Conservation (phyloP, 2,888 invertebrate genomes). For the Ectemnius continuus region DNA sequence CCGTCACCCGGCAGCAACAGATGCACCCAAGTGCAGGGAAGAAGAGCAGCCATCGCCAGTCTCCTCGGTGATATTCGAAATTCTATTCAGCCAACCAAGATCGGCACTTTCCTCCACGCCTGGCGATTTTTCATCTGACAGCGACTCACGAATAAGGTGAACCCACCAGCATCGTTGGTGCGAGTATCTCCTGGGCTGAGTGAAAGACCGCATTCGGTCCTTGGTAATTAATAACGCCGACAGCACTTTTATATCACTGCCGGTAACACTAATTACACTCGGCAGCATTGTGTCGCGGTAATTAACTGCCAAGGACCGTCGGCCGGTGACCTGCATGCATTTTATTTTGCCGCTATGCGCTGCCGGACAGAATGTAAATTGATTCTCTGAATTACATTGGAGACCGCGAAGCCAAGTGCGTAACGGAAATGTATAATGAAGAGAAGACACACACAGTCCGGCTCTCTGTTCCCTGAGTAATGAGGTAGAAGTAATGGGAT, state of each 20-base stretch:
- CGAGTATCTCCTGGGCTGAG: no score
- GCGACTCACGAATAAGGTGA: not conserved
- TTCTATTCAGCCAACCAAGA: constrained; percentile 9
- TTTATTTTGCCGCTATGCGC: not conserved
- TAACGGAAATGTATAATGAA: no score
- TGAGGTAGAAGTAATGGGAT: no score
- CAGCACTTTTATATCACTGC: not conserved
- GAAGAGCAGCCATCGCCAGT: not conserved
- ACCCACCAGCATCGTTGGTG: not conserved
- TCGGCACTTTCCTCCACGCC: constrained; percentile 14
- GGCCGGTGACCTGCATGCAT: not conserved
- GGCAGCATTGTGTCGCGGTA: constrained; percentile 6
- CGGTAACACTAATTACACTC: not conserved
- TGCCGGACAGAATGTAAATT: constrained; percentile 3
- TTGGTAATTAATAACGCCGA: not conserved
- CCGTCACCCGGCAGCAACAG: constrained; percentile 22
- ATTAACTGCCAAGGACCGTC: not conserved
- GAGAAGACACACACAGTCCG: no score
- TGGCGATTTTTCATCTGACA: not conserved
- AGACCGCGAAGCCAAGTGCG: no score
- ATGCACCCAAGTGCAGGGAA: constrained; percentile 26
- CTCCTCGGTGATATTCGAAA: constrained; percentile 23
- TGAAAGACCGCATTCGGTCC: no score
- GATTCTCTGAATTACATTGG: not conserved
- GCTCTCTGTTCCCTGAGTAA: no score